Base-by-base conservation (phyloP, 2,797 vertebrate species). In the Furcifer pardalis region DNA sequence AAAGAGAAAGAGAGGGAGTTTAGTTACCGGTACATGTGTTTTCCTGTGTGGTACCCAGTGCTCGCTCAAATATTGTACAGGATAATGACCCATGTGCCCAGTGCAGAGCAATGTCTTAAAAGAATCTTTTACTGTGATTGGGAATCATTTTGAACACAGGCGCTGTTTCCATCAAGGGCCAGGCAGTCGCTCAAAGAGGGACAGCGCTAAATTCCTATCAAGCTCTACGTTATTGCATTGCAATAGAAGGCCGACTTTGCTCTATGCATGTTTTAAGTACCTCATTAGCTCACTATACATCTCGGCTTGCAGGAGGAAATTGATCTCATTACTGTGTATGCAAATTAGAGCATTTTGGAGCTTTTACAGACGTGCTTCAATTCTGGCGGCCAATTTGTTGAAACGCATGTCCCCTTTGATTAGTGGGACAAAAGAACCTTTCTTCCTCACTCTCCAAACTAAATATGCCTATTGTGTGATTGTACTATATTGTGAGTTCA, bases 211-310 rank as follows among this genome's bases (percentile, higher is more conserved):
- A 76, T 91, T 83, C 32, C 88, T 92, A 94, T 93, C 87, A 93
- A 94, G 87, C 84, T 27, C 71, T 49, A 76, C 40, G 40, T 87
- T 88, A 86, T 83, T 88, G 89, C 87, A n/a, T 68, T 81, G 63
- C 90, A 91, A 86, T 40, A 69, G 83, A 86, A 90, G 88, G 68
- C 84, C 59, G 49, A 62, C 89, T 84, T 90, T 65, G 46, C 65
- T 90, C 78, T 7, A 1, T 27, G 79, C 84, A 80, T 4, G 6
- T 89, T 91, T 88, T 91, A 91, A 95, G 90, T 87, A 86, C 85
- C 86, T 91, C 90, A 90, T 90, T 91, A 90, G 88, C 93, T 82
- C 91, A 87, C 90, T 88, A 92, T 94, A 91, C 72, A 44, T 92
- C 88, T 89, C 84, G 69, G 85, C 66, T 82, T 90, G 85, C 85